phyloP scores from a whole-genome alignment of 2,888 invertebrate genomes.

The Tiphia femorata region DNA sequence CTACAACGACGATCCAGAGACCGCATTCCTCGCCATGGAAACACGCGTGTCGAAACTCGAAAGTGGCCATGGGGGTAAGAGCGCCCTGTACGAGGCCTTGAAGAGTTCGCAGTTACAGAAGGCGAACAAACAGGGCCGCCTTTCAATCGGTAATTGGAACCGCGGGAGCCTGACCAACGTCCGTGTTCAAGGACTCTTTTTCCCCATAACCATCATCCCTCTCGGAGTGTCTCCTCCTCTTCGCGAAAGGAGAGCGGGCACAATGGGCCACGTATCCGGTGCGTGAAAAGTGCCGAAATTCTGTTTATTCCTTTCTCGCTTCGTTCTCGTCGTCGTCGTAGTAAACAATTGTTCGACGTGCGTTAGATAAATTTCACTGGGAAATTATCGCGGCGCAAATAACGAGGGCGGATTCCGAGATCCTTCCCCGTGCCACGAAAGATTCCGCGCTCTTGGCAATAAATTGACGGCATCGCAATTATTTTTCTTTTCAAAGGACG shows the following conservation, averaged over 20 bases:
- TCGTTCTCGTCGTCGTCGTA: too few relatives aligned
- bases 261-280: constrained; percentile 40
- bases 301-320: too few relatives aligned
- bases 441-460: constrained; percentile 14
- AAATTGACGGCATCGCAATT: constrained; percentile 27
- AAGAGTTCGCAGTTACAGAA: constrained; percentile 49
- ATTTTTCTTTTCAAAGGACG: constrained; percentile 10
- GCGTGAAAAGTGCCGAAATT: constrained; percentile 8
- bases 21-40: constrained; percentile 40
- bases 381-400: too few relatives aligned
- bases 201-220: constrained; percentile 61
- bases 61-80: constrained; percentile 48
- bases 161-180: constrained; percentile 65
- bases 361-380: too few relatives aligned
- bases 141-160: constrained; percentile 64
- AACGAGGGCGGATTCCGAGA: too few relatives aligned
- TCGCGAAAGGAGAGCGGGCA: constrained; percentile 12
- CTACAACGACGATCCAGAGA: constrained; percentile 10
- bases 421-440: too few relatives aligned
- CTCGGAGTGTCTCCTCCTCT: constrained; percentile 53
- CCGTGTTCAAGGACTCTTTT: constrained; percentile 68
- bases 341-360: too few relatives aligned
- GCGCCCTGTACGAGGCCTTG: constrained; percentile 42
- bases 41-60: constrained; percentile 42
- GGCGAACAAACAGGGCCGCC: constrained; percentile 45